A percentile compares a stretch with the other conserved stretches of the same genome.
These are phyloP conservation scores for Plutella xylostella DNA, from an alignment of 2,888 invertebrate species.

Conservation along the genomic window DNA sequence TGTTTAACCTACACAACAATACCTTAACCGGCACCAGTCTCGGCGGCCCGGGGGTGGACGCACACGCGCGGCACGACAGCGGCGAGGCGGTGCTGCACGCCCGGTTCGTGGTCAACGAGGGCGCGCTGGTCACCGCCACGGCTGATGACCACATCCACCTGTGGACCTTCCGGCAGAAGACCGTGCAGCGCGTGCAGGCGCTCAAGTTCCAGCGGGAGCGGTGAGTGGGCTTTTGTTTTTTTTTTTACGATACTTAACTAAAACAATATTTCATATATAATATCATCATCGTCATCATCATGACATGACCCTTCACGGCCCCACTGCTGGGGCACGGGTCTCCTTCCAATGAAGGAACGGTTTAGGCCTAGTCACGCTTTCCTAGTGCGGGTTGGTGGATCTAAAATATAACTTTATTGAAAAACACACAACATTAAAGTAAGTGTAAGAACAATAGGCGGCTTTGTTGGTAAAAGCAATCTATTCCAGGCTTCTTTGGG, in stretches of 20 bases:
- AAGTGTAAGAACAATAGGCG: no score
- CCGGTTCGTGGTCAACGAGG: constrained; percentile 97
- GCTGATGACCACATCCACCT: constrained; percentile 96
- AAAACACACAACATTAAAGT: no score
- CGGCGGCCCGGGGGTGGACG: constrained; percentile 97
- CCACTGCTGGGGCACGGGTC: no score
- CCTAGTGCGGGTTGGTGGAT: no score
- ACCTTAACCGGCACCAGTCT: constrained; percentile 73
- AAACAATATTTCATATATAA: no score
- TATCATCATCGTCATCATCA: no score
- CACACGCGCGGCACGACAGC: constrained; percentile 88
- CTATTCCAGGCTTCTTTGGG: no score
- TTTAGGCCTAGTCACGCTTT: no score
- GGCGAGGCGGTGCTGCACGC: constrained; percentile 88
- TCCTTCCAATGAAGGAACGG: no score
- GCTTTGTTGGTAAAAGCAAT: no score
- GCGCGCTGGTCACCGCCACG: constrained; percentile 94
- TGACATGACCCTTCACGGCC: no score
- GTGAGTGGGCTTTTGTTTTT: constrained; percentile 56
- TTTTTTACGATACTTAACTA: not conserved
- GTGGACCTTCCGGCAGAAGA: constrained; percentile 97
- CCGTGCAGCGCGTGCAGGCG: constrained; percentile 94
- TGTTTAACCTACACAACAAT: not conserved
- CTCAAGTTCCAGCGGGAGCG: constrained; percentile 97
- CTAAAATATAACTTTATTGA: no score